Percentiles rank a stretch among this genome's conserved stretches.
Conservation (phyloP, 2,797 vertebrate genomes). For the Yasuhikotakia modesta region DNA sequence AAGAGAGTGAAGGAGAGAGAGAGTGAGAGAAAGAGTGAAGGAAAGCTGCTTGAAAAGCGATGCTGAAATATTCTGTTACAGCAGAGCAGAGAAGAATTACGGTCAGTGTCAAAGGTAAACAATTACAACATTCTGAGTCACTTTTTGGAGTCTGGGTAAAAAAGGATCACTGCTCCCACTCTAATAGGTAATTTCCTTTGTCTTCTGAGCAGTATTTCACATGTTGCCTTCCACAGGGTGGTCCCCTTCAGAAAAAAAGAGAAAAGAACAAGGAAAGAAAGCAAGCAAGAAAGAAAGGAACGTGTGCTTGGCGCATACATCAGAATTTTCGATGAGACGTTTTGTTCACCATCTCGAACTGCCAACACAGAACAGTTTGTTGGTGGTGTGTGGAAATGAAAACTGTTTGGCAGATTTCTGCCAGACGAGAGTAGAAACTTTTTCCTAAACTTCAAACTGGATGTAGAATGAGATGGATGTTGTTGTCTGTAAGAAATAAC, state of each 20-base stretch:
- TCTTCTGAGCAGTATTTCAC: conserved; percentile 73
- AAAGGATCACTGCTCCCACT: conserved; percentile 72
- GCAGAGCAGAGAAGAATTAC: conserved; percentile 66
- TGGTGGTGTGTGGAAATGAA: conserved; percentile 58
- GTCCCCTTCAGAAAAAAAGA: conserved; percentile 56
- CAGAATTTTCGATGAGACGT: conserved; percentile 63
- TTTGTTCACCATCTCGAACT: conserved; percentile 69
- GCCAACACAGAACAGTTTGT: conserved; percentile 63
- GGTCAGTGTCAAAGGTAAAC: conserved; percentile 81
- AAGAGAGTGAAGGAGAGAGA: conserved; percentile 18
- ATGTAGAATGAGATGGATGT: conserved; percentile 36
- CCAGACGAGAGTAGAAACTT: conserved; percentile 47
- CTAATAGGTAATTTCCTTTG: conserved; percentile 81
- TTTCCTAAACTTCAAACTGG: conserved; percentile 41
- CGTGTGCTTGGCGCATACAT: conserved; percentile 64
- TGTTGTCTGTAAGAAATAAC: conserved; percentile 52
- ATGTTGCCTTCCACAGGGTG: conserved; percentile 70
- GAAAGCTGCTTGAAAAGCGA: conserved; percentile 67
- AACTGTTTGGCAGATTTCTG: conserved; percentile 51
- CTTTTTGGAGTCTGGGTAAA: conserved; percentile 73
- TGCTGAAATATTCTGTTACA: conserved; percentile 73
- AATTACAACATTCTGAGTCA: conserved; percentile 81
- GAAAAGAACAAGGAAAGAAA: not conserved
- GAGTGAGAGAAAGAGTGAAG: conserved; percentile 10
- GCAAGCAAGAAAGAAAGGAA: conserved; percentile 41